A percentile compares a stretch with the other conserved stretches of the same genome.
Evolutionary conservation across 2,797 vertebrate genomes (phyloP).

Genomic region (Crenichthys baileyi): DNA sequence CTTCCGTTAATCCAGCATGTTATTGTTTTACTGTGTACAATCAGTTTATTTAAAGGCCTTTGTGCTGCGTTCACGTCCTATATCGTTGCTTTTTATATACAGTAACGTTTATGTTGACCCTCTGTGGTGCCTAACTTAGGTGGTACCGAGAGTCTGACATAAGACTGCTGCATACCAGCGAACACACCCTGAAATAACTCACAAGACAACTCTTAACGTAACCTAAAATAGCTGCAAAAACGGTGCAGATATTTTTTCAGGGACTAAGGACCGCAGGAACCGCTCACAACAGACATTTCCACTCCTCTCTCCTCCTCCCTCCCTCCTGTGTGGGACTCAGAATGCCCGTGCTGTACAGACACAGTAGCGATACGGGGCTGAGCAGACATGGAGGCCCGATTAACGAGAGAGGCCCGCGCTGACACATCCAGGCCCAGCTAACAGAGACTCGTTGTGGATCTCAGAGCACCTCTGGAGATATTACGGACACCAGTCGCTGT

Average conservation of each 20-base stretch:
- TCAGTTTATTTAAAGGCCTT: conserved; percentile 1
- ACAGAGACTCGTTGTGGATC: conserved; percentile 68
- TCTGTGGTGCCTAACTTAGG: conserved; percentile 24
- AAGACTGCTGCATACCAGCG: conserved; percentile 40
- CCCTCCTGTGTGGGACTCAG: conserved; percentile 68
- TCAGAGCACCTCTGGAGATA: conserved; percentile 65
- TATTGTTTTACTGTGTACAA: neutral
- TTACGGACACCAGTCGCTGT: conserved; percentile 65
- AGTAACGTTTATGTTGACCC: conserved; percentile 33
- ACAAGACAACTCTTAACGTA: neutral
- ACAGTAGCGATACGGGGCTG: conserved; percentile 85
- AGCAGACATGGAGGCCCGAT: conserved; percentile 88
- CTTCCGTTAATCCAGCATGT: too few relatives aligned
- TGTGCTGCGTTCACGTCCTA: conserved; percentile 7
- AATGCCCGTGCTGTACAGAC: conserved; percentile 86
- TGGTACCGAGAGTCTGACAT: conserved; percentile 53
- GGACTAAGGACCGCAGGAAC: conserved; percentile 59
- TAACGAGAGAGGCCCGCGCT: conserved; percentile 81
- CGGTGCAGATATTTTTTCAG: conserved; percentile 44
- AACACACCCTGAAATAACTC: conserved; percentile 41
- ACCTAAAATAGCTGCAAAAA: conserved; percentile 26
- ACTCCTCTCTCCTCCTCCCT: conserved; percentile 53
- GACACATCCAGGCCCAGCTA: conserved; percentile 81
- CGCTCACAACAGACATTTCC: conserved; percentile 72
- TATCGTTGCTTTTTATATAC: neutral